Conservation (phyloP, 2,888 invertebrate genomes). For the Cybosia mesomella region DNA sequence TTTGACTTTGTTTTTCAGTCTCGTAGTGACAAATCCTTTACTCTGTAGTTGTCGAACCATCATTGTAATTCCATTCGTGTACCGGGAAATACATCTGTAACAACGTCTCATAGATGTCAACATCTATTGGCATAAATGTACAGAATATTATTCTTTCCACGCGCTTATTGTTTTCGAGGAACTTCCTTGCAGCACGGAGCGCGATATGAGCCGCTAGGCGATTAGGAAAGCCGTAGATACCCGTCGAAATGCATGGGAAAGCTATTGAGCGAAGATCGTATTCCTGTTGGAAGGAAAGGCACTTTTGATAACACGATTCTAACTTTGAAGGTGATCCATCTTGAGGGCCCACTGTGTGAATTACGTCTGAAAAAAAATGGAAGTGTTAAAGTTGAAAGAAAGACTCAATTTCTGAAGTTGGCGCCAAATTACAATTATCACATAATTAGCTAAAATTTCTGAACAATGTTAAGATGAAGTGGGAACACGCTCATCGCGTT, state of each 20-base stretch:
- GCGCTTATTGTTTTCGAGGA: conserved; percentile 84
- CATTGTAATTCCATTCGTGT: conserved; percentile 64
- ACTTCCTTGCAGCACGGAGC: conserved; percentile 88
- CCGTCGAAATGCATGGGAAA: conserved; percentile 97
- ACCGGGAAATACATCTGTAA: conserved; percentile 91
- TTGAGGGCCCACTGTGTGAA: conserved; percentile 96
- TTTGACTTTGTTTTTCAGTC: background rate
- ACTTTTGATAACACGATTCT: conserved; percentile 90
- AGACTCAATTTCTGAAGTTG: too few species aligned
- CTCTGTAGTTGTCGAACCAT: background rate
- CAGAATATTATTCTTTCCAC: conserved; percentile 93
- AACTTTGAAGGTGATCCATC: conserved; percentile 90
- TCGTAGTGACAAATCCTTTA: background rate
- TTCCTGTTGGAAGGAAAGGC: conserved; percentile 86
- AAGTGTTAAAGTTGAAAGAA: background rate
- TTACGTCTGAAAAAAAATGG: conserved; percentile 89
- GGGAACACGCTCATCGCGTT: too few species aligned
- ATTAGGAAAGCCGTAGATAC: conserved; percentile 96
- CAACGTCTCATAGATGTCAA: conserved; percentile 90
- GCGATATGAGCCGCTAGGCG: conserved; percentile 92
- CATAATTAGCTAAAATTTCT: too few species aligned
- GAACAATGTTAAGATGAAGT: too few species aligned
- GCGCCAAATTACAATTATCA: too few species aligned
- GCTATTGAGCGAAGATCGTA: conserved; percentile 90
- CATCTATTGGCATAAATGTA: conserved; percentile 91